Conservation (phyloP, 2,888 invertebrate species). For the Helicoverpa assulta region DNA sequence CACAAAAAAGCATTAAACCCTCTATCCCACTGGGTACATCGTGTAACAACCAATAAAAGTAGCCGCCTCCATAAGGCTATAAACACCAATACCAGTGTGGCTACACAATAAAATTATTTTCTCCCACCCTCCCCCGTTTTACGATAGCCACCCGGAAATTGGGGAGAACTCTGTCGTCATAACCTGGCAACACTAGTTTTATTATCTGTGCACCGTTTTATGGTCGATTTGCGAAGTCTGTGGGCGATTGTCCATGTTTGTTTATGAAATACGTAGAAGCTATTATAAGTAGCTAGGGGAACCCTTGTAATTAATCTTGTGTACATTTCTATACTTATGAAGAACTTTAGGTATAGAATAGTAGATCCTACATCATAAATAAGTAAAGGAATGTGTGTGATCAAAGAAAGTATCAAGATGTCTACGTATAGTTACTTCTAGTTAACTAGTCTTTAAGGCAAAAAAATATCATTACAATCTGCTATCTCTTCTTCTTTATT, state of each 20-base stretch:
- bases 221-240: slow-evolving; percentile 62
- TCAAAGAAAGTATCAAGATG: no score
- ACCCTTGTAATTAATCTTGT: no score
- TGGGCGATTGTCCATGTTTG: slow-evolving; percentile 39
- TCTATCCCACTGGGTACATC: slow-evolving; percentile 36
- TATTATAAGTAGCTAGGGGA: no score
- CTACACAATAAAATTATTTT: slow-evolving; percentile 67
- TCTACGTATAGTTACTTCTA: no score
- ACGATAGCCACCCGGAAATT: slow-evolving; percentile 67
- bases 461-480: no score
- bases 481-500: no score
- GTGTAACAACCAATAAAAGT: slow-evolving; percentile 55
- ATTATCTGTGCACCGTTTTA: slow-evolving; percentile 57
- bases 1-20: slow-evolving; percentile 2
- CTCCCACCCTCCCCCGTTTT: slow-evolving; percentile 59
- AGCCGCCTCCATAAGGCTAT: slow-evolving; percentile 48
- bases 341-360: no score
- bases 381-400: no score
- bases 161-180: slow-evolving; percentile 61
- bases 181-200: slow-evolving; percentile 66
- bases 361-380: no score
- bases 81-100: slow-evolving; percentile 62
- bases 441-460: no score
- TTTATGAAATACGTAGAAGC: slow-evolving; percentile 26
- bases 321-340: no score